A percentile compares a stretch with the other conserved stretches of the same genome.
Conservation (phyloP, 2,888 invertebrate genomes). For the Phragmatobia fuliginosa region DNA sequence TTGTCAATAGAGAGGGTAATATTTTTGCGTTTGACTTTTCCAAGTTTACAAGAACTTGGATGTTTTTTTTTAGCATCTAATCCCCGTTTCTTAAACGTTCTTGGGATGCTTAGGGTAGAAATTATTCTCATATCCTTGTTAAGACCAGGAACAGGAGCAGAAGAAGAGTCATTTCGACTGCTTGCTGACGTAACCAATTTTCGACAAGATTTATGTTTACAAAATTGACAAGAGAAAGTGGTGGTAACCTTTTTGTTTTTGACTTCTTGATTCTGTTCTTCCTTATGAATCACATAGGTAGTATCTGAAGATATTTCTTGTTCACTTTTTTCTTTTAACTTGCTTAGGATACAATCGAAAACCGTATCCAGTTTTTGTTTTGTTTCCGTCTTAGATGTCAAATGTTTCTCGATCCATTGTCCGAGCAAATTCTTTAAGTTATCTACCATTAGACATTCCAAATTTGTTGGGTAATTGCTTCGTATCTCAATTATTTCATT, state of each 20-base stretch:
- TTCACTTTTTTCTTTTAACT: conserved; percentile 41
- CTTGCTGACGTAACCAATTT: conserved; percentile 9
- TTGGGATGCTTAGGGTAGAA: conserved; percentile 77
- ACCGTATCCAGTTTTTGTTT: conserved; percentile 65
- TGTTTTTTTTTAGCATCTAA: conserved; percentile 32
- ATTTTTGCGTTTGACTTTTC: conserved; percentile 52
- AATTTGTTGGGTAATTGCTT: conserved; percentile 53
- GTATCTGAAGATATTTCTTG: conserved; percentile 58
- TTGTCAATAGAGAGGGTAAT: conserved; percentile 47
- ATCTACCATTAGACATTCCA: conserved; percentile 65
- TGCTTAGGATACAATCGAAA: conserved; percentile 65
- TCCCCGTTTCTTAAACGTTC: conserved; percentile 56
- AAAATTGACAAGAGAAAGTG: conserved; percentile 44
- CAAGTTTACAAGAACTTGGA: conserved; percentile 38
- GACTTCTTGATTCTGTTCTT: conserved; percentile 45
- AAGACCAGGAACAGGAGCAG: conserved; percentile 59
- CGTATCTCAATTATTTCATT: conserved; percentile 49
- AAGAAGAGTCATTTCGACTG: conserved; percentile 47
- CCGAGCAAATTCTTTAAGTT: conserved; percentile 69
- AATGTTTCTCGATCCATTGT: conserved; percentile 68
- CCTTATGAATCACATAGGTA: conserved; percentile 64
- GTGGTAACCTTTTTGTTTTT: conserved; percentile 57
- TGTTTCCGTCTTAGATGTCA: conserved; percentile 61
- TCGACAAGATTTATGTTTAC: conserved; percentile 25
- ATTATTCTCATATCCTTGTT: conserved; percentile 64